Base-by-base conservation (phyloP, 2,797 vertebrate genomes). In the Ptychadena robeensis region DNA sequence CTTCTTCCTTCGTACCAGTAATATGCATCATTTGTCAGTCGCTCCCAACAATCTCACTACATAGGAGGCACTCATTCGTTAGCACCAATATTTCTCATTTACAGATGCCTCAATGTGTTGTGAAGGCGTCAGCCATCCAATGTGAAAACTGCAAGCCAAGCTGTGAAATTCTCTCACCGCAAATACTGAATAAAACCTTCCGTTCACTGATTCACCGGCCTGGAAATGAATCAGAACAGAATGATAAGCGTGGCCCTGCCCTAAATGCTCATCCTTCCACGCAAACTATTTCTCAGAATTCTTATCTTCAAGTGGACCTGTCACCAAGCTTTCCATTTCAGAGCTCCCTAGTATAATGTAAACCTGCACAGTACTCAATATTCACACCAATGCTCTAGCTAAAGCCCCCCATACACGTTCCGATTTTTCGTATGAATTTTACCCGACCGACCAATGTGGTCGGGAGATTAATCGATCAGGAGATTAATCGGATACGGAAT, bases 121-220 rank as follows among this genome's bases (percentile, higher is more conserved):
- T 30, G 28, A 2, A 31, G 40, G 9, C 12, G 38, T 44, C 28
- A 35, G 15, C 15, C 44, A 48, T 53, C 44, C 18, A 53, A 4
- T 53, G 4, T 53, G 18, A 53, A 35, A 31, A 12, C 34, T 68
- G 32, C 34, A n/a, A 37, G 8, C 65, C 34, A 28, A 67, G 30
- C 31, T 67, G 65, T 34, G 65, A 34, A 35, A 35, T 31, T 68
- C 14, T 25, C 44, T 53, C 44, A 53, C 66, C 34, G 22, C 10
- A 68, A 68, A 37, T 35, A 4, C n/a, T 22, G 9, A 71, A 71
- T 31, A 44, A 71, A 48, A 71, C 27, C 12, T 71, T 48, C 28
- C 27, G 48, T 71, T 30, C 15, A 44, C 37, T 30, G 30, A 44
- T 71, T 44, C 25, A 28, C 68, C 9, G 44, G 22, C 4, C 44